Evolutionary conservation across 2,888 invertebrate species (phyloP).

Genomic region (Antitype chi): DNA sequence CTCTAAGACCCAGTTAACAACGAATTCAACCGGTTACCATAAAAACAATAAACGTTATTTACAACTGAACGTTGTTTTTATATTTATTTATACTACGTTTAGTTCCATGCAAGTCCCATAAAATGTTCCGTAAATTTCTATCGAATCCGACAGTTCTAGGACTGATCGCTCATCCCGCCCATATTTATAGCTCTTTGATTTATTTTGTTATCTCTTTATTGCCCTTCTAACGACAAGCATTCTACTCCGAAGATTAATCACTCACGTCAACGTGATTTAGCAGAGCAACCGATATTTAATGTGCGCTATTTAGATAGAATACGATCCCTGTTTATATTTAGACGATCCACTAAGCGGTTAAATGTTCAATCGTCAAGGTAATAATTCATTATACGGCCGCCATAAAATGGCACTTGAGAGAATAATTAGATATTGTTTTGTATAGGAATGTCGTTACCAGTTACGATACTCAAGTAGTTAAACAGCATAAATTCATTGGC

Average conservation of each 20-base stretch:
- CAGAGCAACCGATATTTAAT: constrained; percentile 90
- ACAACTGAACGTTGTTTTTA: constrained; percentile 82
- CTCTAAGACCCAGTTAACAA: constrained; percentile 51
- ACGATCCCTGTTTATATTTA: constrained; percentile 86
- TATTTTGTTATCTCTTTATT: constrained; percentile 91
- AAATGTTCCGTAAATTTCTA: constrained; percentile 87
- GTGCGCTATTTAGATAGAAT: constrained; percentile 88
- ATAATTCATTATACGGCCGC: constrained; percentile 75
- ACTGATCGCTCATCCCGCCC: constrained; percentile 87
- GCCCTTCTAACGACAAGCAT: constrained; percentile 89
- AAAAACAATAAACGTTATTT: constrained; percentile 86
- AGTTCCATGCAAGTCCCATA: constrained; percentile 83
- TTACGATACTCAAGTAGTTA: constrained; percentile 63
- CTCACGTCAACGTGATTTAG: constrained; percentile 89
- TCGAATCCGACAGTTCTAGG: constrained; percentile 84
- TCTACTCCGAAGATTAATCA: constrained; percentile 89
- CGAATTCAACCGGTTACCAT: constrained; percentile 73
- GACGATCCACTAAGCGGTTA: constrained; percentile 81
- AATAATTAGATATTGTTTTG: constrained; percentile 74
- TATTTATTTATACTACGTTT: constrained; percentile 85
- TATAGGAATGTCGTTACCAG: constrained; percentile 61
- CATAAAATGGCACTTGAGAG: constrained; percentile 67
- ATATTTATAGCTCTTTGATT: constrained; percentile 90
- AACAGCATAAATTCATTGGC: constrained; percentile 55
- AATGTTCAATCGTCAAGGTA: constrained; percentile 81